phyloP scores from a whole-genome alignment of 2,797 vertebrate species.

The Buphagus erythrorhynchus region DNA sequence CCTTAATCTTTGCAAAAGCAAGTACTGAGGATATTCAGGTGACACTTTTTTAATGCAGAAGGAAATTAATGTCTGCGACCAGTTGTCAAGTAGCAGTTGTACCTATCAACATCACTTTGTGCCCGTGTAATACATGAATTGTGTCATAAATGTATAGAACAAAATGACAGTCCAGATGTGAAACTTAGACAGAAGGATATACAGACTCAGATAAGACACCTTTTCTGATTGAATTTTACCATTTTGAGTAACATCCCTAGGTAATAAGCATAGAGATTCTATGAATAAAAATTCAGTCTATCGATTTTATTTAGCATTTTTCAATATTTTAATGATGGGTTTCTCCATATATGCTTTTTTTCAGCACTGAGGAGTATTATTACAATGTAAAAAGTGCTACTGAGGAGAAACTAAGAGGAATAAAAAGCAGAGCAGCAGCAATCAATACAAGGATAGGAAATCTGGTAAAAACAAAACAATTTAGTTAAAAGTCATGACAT shows the following conservation, averaged over 20 bases:
- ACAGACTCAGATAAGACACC: not conserved
- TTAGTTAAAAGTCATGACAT: not conserved
- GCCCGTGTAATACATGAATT: not conserved
- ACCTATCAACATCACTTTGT: not conserved
- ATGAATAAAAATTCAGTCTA: not conserved
- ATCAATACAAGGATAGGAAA: not conserved
- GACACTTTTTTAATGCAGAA: not conserved
- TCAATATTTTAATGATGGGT: not conserved
- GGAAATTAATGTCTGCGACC: constrained; percentile 31
- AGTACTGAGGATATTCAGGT: not conserved
- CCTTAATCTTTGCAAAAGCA: not conserved
- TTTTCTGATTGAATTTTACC: not conserved
- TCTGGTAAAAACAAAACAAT: not conserved
- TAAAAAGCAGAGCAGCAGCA: not conserved
- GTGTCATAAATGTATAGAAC: not conserved
- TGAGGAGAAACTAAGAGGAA: not conserved
- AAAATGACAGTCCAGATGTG: not conserved
- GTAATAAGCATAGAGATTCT: not conserved
- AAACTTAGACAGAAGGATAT: not conserved
- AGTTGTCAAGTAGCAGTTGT: not conserved
- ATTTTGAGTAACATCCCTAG: not conserved
- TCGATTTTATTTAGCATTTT: not conserved
- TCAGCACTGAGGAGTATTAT: not conserved
- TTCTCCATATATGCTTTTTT: not conserved
- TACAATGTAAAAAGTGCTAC: not conserved